A percentile compares a stretch with the other conserved stretches of the same genome.
These are phyloP conservation scores for Edolisoma coerulescens DNA, from an alignment of 2,113 vertebrate species.

Conservation along the genomic window DNA sequence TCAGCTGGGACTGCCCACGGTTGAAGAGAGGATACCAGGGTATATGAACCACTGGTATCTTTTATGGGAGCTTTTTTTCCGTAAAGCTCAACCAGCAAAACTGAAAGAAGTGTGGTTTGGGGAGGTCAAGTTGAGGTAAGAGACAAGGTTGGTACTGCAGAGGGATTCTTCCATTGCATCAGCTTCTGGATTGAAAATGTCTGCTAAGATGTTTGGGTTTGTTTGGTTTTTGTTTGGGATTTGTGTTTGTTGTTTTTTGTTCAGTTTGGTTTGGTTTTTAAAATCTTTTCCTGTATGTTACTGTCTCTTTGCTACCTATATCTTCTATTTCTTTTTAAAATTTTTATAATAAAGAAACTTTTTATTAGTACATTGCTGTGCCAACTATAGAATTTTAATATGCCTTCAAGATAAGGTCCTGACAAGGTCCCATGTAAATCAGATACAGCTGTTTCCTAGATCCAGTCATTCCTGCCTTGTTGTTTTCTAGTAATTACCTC, in stretches of 20 bases:
- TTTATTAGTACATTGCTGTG: not conserved
- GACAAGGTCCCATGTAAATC: not conserved
- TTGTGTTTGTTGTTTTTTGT: not conserved
- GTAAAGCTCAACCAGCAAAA: not conserved
- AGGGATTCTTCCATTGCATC: not conserved
- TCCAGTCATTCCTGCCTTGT: not conserved
- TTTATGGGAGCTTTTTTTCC: not conserved
- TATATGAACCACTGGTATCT: not conserved
- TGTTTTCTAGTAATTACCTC: conserved; percentile 39
- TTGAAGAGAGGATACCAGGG: not conserved
- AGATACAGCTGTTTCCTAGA: conserved; percentile 34
- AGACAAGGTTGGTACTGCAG: not conserved
- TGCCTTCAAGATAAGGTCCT: not conserved
- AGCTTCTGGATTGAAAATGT: not conserved
- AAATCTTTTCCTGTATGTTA: not conserved
- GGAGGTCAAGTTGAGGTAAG: not conserved
- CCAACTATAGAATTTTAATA: not conserved
- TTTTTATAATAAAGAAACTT: not conserved
- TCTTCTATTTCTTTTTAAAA: not conserved
- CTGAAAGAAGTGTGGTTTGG: not conserved
- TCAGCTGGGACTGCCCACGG: not conserved
- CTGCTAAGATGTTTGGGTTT: not conserved
- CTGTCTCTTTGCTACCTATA: not conserved
- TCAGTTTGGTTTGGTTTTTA: not conserved
- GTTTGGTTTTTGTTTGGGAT: not conserved